Conservation (phyloP, 2,113 vertebrate species). For the Dromiciops gliroides region DNA sequence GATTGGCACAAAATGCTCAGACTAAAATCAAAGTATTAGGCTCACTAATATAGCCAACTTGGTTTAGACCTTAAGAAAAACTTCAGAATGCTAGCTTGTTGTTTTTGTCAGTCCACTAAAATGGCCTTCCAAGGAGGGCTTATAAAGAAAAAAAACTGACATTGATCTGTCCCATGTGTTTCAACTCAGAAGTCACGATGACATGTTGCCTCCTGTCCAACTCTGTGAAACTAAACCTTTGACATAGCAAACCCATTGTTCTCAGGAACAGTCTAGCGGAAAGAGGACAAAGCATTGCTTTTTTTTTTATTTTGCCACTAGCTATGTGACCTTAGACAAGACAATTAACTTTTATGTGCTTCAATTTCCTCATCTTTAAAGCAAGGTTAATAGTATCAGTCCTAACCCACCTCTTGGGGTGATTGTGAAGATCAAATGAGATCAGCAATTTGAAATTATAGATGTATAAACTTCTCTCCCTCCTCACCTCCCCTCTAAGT, state of each 20-base stretch:
- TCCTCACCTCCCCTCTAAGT: background rate
- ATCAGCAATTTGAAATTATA: background rate
- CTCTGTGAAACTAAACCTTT: background rate
- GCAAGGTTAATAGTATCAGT: background rate
- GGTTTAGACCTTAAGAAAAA: background rate
- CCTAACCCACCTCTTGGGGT: background rate
- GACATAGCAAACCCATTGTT: background rate
- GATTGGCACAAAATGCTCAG: background rate
- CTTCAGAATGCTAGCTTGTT: background rate
- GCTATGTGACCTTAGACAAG: background rate
- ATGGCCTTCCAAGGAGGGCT: background rate
- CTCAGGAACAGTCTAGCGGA: background rate
- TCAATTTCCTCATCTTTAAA: background rate
- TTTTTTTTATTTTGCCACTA: background rate
- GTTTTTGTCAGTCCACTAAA: background rate
- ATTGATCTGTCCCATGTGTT: background rate
- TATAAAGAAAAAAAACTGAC: background rate
- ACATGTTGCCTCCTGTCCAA: no score
- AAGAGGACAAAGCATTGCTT: background rate
- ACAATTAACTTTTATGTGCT: background rate
- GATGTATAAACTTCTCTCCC: background rate
- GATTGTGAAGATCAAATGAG: background rate
- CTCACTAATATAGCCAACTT: background rate
- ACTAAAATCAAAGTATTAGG: background rate
- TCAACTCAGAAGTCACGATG: background rate